Conservation (phyloP, 2,113 vertebrate genomes). For the Mola mola region DNA sequence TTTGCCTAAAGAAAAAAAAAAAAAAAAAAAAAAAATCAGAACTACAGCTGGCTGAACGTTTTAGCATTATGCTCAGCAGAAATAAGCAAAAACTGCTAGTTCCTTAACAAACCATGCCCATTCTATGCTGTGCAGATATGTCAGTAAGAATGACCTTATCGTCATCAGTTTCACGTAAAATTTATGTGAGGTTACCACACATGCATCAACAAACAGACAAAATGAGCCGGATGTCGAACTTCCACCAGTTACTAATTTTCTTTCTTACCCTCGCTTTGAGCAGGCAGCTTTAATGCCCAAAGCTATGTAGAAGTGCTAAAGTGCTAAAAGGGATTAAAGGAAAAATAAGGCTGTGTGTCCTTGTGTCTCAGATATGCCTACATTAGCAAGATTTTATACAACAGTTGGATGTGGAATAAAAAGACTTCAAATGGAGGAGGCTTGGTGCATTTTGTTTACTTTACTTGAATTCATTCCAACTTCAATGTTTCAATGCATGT, state of each 20-base stretch:
- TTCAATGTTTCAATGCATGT: conserved; percentile 1
- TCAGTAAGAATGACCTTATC: conserved; percentile 18
- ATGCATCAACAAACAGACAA: conserved; percentile 37
- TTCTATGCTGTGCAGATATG: conserved; percentile 49
- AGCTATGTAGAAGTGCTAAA: conserved; percentile 68
- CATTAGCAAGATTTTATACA: conserved; percentile 67
- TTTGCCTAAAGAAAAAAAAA: conserved; percentile 21
- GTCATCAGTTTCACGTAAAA: conserved; percentile 42
- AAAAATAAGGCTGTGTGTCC: conserved; percentile 59
- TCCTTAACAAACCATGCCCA: conserved; percentile 37
- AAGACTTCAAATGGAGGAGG: conserved; percentile 10
- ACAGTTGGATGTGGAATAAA: conserved; percentile 34
- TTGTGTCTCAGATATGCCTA: conserved; percentile 68
- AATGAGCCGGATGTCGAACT: conserved; percentile 46
- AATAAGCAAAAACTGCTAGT: conserved; percentile 53
- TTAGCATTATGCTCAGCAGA: conserved; percentile 53
- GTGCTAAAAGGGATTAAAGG: conserved; percentile 68
- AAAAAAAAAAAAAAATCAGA: conserved; percentile 31
- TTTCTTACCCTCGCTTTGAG: conserved; percentile 17
- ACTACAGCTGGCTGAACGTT: conserved; percentile 46
- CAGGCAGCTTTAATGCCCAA: conserved; percentile 63
- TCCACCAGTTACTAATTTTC: conserved; percentile 54
- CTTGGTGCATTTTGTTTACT: conserved; percentile 19
- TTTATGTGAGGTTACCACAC: conserved; percentile 13
- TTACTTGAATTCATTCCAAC: conserved; percentile 5